Percentiles rank a stretch among this genome's conserved stretches.
Evolutionary conservation across 2,797 vertebrate species (phyloP).

Genomic region (Natrix natrix): DNA sequence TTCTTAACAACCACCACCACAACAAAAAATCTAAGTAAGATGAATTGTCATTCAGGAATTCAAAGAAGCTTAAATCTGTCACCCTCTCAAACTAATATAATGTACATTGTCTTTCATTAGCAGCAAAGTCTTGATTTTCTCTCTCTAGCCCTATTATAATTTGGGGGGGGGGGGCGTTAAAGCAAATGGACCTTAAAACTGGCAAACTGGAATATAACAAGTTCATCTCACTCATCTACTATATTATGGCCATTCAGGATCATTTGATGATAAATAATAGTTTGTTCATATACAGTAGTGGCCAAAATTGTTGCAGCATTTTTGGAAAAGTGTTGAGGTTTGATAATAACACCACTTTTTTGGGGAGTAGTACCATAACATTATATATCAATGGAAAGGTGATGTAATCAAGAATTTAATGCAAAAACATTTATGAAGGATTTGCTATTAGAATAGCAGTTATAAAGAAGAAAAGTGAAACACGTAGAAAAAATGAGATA

Average conservation of each 20-base stretch:
- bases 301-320: too few relatives aligned
- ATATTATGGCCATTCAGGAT: neutral
- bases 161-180: neutral
- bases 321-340: too few relatives aligned
- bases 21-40: neutral
- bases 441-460: too few relatives aligned
- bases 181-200: neutral
- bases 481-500: too few relatives aligned
- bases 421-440: too few relatives aligned
- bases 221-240: neutral
- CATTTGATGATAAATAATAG: too few relatives aligned
- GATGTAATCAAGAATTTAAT: too few relatives aligned
- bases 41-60: conserved; percentile 27
- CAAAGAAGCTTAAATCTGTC: conserved; percentile 34
- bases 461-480: too few relatives aligned
- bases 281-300: neutral
- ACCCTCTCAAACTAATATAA: conserved; percentile 1
- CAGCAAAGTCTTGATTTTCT: neutral
- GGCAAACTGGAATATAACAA: neutral
- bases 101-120: conserved; percentile 15
- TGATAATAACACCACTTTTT: too few relatives aligned
- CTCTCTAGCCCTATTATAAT: neutral
- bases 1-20: neutral
- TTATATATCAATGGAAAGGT: too few relatives aligned
- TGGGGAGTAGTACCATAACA: too few relatives aligned